Evolutionary conservation across 2,797 vertebrate genomes (phyloP).

Genomic region (Zalophus californianus): DNA sequence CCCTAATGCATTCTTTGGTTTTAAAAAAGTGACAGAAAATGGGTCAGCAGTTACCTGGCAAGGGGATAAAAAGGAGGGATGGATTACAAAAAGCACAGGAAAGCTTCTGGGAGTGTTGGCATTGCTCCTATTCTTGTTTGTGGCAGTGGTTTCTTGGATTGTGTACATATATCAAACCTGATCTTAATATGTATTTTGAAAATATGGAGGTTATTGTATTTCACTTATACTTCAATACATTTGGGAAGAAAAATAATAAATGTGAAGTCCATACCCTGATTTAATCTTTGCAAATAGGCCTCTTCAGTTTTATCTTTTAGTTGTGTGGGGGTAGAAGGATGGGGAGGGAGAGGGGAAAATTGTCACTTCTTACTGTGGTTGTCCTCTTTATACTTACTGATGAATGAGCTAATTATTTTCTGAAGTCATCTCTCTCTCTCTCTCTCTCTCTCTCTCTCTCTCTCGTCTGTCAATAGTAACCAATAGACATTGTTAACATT

Average conservation of each 20-base stretch:
- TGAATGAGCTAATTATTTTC: not conserved
- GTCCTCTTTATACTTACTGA: not conserved
- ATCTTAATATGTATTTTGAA: not conserved
- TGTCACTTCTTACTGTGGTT: not conserved
- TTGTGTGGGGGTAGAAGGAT: not conserved
- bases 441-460: not conserved
- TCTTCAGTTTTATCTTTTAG: not conserved
- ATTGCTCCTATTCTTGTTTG: not conserved
- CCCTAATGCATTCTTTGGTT: constrained; percentile 40
- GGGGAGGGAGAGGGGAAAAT: not conserved
- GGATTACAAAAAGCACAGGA: not conserved
- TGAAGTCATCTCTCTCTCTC: not conserved
- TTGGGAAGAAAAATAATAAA: not conserved
- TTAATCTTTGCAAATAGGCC: not conserved
- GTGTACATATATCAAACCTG: not conserved
- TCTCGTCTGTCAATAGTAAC: not conserved
- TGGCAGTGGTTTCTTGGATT: not conserved
- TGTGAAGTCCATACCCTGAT: not conserved
- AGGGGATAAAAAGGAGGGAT: not conserved
- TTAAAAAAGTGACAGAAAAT: constrained; percentile 56
- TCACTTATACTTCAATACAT: not conserved
- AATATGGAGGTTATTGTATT: not conserved
- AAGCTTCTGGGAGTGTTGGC: not conserved
- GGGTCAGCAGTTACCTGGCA: not conserved
- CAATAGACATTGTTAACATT: not conserved